A percentile compares a stretch with the other conserved stretches of the same genome.
Evolutionary conservation across 2,797 vertebrate species (phyloP).

Genomic region (Natrix natrix): DNA sequence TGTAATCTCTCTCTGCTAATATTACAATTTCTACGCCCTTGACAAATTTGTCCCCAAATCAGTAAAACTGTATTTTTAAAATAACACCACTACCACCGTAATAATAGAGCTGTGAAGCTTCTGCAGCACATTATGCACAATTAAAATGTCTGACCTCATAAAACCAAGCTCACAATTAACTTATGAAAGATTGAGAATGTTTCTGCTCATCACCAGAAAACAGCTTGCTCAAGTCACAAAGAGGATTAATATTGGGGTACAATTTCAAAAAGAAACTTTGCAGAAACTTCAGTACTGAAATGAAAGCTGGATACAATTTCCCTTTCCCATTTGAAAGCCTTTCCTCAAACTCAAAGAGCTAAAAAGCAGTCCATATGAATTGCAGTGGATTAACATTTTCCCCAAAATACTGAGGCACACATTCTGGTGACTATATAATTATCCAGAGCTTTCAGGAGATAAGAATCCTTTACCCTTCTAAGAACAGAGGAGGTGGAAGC

Average conservation of each 20-base stretch:
- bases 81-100: neutral
- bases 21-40: neutral
- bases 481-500: neutral
- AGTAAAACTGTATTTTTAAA: neutral
- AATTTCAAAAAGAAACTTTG: conserved; percentile 71
- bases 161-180: conserved; percentile 66
- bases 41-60: neutral
- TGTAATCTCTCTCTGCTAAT: neutral
- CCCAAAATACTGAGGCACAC: conserved; percentile 16
- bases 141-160: conserved; percentile 66
- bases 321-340: neutral
- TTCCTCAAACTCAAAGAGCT: neutral
- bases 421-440: neutral
- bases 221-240: conserved; percentile 69
- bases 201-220: conserved; percentile 76
- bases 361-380: neutral
- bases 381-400: conserved; percentile 37
- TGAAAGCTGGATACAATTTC: neutral
- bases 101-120: conserved; percentile 9
- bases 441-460: neutral
- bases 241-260: conserved; percentile 65
- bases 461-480: conserved; percentile 1
- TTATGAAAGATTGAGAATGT: neutral
- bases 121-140: neutral
- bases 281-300: conserved; percentile 65